Evolutionary conservation across 2,797 vertebrate species (phyloP).

Genomic region (Salarias fasciatus): DNA sequence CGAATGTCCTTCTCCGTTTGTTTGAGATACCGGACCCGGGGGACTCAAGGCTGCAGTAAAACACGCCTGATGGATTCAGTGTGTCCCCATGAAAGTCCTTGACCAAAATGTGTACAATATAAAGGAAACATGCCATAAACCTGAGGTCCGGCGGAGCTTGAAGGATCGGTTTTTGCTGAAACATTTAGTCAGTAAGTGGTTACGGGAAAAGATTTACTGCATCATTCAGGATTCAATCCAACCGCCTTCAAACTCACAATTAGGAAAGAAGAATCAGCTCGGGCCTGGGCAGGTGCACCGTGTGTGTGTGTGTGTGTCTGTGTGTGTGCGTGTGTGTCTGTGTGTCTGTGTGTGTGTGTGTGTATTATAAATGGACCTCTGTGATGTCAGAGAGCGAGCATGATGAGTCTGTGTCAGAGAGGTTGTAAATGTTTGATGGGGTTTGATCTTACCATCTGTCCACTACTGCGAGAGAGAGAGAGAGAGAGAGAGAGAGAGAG

Average conservation of each 20-base stretch:
- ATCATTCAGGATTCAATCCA: conserved; percentile 14
- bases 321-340: not conserved
- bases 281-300: conserved; percentile 20
- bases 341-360: conserved; percentile 26
- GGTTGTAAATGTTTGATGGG: conserved; percentile 82
- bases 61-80: conserved; percentile 56
- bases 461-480: conserved; percentile 48
- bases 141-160: conserved; percentile 1
- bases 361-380: conserved; percentile 39
- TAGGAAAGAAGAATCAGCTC: conserved; percentile 19
- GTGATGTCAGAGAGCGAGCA: conserved; percentile 59
- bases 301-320: conserved; percentile 15
- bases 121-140: not conserved
- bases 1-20: conserved; percentile 64
- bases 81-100: conserved; percentile 57
- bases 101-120: conserved; percentile 45
- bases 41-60: conserved; percentile 70
- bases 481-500: conserved; percentile 23
- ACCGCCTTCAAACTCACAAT: conserved; percentile 32
- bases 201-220: not conserved
- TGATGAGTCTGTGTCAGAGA: conserved; percentile 61
- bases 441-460: conserved; percentile 80
- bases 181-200: conserved; percentile 5
- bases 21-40: conserved; percentile 63
- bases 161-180: not conserved